Conservation (phyloP, 2,797 vertebrate species). For the Alectoris magna region DNA sequence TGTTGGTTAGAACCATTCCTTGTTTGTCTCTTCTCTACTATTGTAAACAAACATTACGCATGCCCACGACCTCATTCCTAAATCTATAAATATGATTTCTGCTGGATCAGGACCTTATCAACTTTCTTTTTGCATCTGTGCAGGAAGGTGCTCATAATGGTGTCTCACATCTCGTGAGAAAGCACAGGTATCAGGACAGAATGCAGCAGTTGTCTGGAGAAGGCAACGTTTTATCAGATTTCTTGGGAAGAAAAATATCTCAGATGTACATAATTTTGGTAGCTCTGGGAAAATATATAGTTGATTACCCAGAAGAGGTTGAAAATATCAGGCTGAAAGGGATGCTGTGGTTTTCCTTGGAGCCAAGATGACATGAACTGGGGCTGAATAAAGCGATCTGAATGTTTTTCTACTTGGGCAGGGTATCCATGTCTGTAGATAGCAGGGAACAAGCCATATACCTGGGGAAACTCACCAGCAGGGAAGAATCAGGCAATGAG, state of each 20-base stretch:
- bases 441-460: constrained; percentile 58
- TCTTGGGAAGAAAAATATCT: not conserved
- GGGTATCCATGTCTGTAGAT: constrained; percentile 49
- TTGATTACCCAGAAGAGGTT: constrained; percentile 58
- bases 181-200: not conserved
- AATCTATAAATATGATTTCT: not conserved
- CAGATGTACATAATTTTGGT: not conserved
- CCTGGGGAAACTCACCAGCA: constrained; percentile 39
- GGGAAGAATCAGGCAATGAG: not conserved
- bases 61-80: not conserved
- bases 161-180: not conserved
- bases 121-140: not conserved
- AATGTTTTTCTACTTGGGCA: constrained; percentile 49
- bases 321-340: constrained; percentile 53
- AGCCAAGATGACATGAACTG: not conserved
- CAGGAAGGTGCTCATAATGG: not conserved
- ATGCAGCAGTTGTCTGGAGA: not conserved
- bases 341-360: not conserved
- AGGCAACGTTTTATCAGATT: not conserved
- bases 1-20: not conserved
- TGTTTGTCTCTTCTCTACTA: not conserved
- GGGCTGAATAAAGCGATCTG: not conserved
- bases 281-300: not conserved
- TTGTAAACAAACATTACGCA: not conserved
- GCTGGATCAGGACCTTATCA: not conserved